phyloP scores from a whole-genome alignment of 2,797 vertebrate genomes.

The Halcyon smyrnensis region DNA sequence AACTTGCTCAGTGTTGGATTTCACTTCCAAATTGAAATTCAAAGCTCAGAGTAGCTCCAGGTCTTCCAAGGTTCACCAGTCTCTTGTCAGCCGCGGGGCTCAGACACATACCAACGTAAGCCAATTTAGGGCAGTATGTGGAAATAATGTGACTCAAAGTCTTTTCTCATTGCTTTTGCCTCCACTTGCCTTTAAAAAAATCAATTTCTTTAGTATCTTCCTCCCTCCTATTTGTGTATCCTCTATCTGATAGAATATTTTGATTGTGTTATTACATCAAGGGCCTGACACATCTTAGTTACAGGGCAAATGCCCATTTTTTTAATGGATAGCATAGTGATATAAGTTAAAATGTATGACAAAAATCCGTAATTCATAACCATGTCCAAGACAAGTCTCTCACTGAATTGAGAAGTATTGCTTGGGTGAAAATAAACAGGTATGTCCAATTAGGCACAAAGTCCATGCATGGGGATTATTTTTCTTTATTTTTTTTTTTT shows the following conservation, averaged over 20 bases:
- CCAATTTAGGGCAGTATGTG: not conserved
- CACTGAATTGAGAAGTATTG: not conserved
- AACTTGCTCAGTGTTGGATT: conserved; percentile 7
- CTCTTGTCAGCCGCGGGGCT: not conserved
- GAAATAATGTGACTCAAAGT: not conserved
- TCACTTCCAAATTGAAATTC: conserved; percentile 39
- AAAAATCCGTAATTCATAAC: not conserved
- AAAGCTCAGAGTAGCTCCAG: not conserved
- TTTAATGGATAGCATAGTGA: not conserved
- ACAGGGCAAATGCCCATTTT: not conserved
- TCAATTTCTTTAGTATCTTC: not conserved
- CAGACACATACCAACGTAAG: not conserved
- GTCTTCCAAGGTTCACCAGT: conserved; percentile 44
- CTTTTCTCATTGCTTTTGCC: not conserved
- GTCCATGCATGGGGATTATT: not conserved
- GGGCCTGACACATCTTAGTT: not conserved
- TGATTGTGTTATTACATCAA: not conserved
- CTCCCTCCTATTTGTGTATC: not conserved
- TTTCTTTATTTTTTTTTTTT: not conserved
- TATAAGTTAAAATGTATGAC: not conserved
- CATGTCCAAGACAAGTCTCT: not conserved
- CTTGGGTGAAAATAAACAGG: conserved; percentile 1
- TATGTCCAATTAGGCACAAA: not conserved
- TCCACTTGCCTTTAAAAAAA: not conserved
- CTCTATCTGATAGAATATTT: not conserved